phyloP scores from a whole-genome alignment of 2,888 invertebrate species.

The Epirrita christyi region DNA sequence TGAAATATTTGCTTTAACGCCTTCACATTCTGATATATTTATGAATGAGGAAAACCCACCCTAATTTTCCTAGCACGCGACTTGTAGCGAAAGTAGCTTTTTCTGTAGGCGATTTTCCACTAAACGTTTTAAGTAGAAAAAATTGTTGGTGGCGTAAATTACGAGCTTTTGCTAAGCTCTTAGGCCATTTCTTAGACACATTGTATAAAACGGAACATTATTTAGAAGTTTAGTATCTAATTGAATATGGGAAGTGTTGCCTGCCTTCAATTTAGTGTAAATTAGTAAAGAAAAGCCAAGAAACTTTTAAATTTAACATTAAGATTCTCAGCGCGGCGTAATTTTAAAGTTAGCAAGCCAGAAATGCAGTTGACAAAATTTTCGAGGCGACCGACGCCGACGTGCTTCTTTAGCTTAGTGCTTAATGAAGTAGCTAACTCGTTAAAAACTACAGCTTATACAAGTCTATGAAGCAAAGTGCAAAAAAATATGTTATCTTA shows the following conservation, averaged over 20 bases:
- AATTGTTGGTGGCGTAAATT: conserved; percentile 39
- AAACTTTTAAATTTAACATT: not conserved
- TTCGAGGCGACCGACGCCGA: conserved; percentile 12
- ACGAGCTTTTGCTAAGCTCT: conserved; percentile 31
- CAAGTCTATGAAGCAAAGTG: not conserved
- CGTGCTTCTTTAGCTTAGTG: conserved; percentile 14
- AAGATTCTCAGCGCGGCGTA: conserved; percentile 12
- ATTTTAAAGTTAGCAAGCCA: conserved; percentile 16
- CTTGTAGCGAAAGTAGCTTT: conserved; percentile 19
- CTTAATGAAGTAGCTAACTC: conserved; percentile 25
- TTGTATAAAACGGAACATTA: conserved; percentile 33
- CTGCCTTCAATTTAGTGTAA: conserved; percentile 9
- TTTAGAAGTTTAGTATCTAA: conserved; percentile 38
- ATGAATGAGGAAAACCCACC: conserved; percentile 28
- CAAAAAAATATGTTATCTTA: no score
- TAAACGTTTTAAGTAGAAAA: conserved; percentile 30
- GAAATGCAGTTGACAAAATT: conserved; percentile 27
- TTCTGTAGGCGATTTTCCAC: conserved; percentile 22
- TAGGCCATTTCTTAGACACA: conserved; percentile 25
- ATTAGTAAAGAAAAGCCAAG: not conserved
- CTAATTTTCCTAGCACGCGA: conserved; percentile 32
- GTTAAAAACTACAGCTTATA: conserved; percentile 23
- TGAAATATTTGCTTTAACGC: conserved; percentile 19
- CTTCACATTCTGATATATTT: conserved; percentile 21
- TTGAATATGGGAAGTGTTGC: conserved; percentile 31